Evolutionary conservation across 2,888 invertebrate genomes (phyloP).

Genomic region (Deilephila elpenor): DNA sequence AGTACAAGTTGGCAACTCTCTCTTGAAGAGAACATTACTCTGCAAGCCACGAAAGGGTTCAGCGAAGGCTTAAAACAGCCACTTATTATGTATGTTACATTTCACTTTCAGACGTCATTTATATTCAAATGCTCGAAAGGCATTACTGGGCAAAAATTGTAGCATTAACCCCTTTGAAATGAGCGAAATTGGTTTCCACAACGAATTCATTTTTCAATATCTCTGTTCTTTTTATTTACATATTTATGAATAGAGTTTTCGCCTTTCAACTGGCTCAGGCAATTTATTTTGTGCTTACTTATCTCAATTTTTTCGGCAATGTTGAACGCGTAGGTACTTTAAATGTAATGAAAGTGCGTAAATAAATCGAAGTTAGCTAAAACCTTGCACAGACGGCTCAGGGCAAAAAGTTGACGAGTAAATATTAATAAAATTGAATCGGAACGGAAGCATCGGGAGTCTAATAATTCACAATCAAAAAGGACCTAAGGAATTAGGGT

Average conservation of each 20-base stretch:
- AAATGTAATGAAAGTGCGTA: constrained; percentile 1
- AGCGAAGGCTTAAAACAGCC: constrained; percentile 83
- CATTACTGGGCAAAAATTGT: constrained; percentile 83
- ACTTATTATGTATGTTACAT: constrained; percentile 85
- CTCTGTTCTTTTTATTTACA: constrained; percentile 47
- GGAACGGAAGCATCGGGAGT: constrained; percentile 78
- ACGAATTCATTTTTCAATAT: constrained; percentile 64
- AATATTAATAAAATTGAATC: constrained; percentile 73
- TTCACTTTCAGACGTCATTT: constrained; percentile 85
- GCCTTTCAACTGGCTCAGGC: constrained; percentile 33
- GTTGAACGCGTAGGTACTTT: constrained; percentile 16
- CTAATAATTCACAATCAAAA: constrained; percentile 82
- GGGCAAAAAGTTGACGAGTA: constrained; percentile 61
- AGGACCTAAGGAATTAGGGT: constrained; percentile 79
- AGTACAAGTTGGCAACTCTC: neutral
- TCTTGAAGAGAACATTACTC: constrained; percentile 52
- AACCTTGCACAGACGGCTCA: constrained; percentile 31
- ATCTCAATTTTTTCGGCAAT: neutral
- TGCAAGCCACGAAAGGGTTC: constrained; percentile 82
- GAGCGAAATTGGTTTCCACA: constrained; percentile 72
- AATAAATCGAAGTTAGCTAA: constrained; percentile 3
- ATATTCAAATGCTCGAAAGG: constrained; percentile 85
- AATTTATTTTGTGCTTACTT: constrained; percentile 25
- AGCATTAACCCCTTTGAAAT: constrained; percentile 80
- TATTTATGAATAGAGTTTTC: constrained; percentile 41